Evolutionary conservation across 2,113 vertebrate species (phyloP), one percentile per base, ranked within the genome.

Genomic region (Bettongia penicillata): DNA sequence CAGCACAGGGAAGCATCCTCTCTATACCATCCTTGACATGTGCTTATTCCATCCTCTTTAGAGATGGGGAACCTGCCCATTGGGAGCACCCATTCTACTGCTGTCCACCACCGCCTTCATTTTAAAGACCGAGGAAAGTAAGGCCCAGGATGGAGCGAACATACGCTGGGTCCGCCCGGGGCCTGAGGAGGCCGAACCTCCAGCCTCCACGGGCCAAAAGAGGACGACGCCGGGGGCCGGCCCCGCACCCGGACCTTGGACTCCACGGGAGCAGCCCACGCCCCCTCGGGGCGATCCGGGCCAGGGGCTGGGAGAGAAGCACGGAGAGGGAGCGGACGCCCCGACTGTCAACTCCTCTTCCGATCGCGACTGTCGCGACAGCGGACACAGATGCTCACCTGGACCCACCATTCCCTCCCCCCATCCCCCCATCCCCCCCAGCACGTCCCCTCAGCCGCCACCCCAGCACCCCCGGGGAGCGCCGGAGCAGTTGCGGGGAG

Each of bases 251-350:
- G 5, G 61, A n/a, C 14, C 61, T 68, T 31, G n/a, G 12, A 68
- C 61, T 61, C 57, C n/a, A 77, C 16, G 16, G 9, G n/a, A 43
- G n/a, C 68, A 84, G 43, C 11, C n/a, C 61, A 37, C 31, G 61
- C 94, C 90, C 91, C 51, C 90, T 92, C 1, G 92, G 52, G n/a
- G 55, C 43, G n/a, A 96, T 53, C 11, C 90, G n/a, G 93, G 49
- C 31, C 28, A 1, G 3, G 68, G 37, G 12, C 14, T 50, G 37
- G 8, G 43, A 5, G 24, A 31, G 1, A 1, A n/a, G 10, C 49
- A 55, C 51, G 37, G 68, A 51, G 52, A 91, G 57, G 37, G 51
- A 50, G n/a, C 47, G 12, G 61, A 53, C 84, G 19, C 49, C 5
- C 91, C 25, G 11, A 55, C 90, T 77, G 61, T 77, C 61, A 77